Evolutionary conservation across 2,888 invertebrate genomes (phyloP), one percentile per base, ranked within the genome.

Genomic region (Dicyrtoma fusca): DNA sequence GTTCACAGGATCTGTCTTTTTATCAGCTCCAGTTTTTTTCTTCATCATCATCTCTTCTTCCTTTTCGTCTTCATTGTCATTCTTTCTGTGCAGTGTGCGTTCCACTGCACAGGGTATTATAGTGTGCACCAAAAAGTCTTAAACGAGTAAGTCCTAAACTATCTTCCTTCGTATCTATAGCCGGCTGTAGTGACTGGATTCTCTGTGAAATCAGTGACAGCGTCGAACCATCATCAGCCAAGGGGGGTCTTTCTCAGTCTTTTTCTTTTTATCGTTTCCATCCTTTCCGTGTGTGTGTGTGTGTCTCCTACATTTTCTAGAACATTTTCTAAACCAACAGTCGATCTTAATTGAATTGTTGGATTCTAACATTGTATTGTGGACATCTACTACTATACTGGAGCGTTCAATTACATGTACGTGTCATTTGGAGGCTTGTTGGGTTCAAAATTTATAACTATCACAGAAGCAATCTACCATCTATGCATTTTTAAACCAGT

Each of bases 1-100:
- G 65, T 65, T 65, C 65, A 65, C 25, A 49, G 25, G 23, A 25
- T 64, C 65, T 65, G 65, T 65, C 65, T 65, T 53, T 65, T 65
- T 65, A 65, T 65, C 65, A 25, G 53, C 65, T 65, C 65, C 49
- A 65, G 25, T 47, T 63, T 47, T 44, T 47, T 34, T 34, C 3
- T 34, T 8, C 14, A 45, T 47, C 49, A 6, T 13, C 23, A 13
- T 55, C 25, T 55, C 51, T 51, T 19, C 6, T 55, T 55, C 17
- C 14, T 21, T 65, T 49, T 65, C 21, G 26, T 65, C 49, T n/a
- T 65, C 65, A 49, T 51, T 26, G 25, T 65, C 63, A 13, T 55
- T 13, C 19, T 55, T 49, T 3, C 57, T 14, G 25, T 23, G 14
- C 25, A 34, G 3, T 34, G 3, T 34, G 3, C 4, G 34, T n/a